Conservation (phyloP, 2,888 invertebrate genomes). For the Drosophila birchii region DNA sequence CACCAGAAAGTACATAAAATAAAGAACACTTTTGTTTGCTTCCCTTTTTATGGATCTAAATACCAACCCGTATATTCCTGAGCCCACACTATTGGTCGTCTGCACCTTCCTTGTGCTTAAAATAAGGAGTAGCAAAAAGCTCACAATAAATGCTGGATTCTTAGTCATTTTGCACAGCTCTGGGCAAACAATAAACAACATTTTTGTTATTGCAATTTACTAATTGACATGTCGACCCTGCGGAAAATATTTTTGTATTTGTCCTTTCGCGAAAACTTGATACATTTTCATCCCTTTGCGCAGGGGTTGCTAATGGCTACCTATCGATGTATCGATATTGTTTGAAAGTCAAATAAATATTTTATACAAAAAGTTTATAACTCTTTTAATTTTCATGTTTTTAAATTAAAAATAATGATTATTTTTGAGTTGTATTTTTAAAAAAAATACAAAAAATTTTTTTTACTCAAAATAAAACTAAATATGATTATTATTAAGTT, state of each 20-base stretch:
- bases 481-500: too few relatives aligned
- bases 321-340: slow-evolving; percentile 32
- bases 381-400: too few relatives aligned
- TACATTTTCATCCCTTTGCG: slow-evolving; percentile 35
- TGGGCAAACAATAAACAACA: background rate
- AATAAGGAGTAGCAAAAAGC: slow-evolving; percentile 4
- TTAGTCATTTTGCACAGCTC: slow-evolving; percentile 21
- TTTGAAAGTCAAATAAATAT: background rate
- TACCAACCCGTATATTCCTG: slow-evolving; percentile 43
- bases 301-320: slow-evolving; percentile 21
- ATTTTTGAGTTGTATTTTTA: too few relatives aligned
- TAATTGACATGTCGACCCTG: slow-evolving; percentile 26
- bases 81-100: slow-evolving; percentile 10
- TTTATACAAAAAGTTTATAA: background rate
- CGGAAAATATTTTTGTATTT: slow-evolving; percentile 38
- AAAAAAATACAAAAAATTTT: too few relatives aligned
- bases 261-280: slow-evolving; percentile 32
- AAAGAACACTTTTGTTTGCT: background rate
- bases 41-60: slow-evolving; percentile 6
- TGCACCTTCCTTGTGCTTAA: slow-evolving; percentile 10
- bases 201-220: slow-evolving; percentile 11
- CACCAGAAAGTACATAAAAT: background rate
- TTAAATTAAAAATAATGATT: too few relatives aligned
- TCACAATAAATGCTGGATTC: slow-evolving; percentile 5
- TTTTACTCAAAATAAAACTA: too few relatives aligned